Conservation (phyloP, 2,888 invertebrate genomes). For the Dryadula phaetusa region DNA sequence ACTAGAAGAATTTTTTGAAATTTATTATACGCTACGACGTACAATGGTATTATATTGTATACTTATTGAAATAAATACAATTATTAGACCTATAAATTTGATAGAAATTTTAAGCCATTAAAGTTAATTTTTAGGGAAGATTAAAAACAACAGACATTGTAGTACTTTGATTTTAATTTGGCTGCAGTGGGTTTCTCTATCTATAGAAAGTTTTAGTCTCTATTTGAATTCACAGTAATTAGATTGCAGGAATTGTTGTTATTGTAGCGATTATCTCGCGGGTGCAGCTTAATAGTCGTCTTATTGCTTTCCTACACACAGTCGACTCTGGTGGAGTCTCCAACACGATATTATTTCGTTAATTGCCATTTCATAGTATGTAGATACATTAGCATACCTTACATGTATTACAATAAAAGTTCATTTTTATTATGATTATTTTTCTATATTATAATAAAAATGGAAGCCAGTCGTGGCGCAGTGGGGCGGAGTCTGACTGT, state of each 20-base stretch:
- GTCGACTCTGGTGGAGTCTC: slow-evolving; percentile 49
- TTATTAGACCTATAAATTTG: too few species aligned
- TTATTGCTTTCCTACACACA: slow-evolving; percentile 58
- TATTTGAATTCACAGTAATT: slow-evolving; percentile 62
- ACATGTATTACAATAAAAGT: not conserved
- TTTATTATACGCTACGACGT: too few species aligned
- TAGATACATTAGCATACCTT: slow-evolving; percentile 36
- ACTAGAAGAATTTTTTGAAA: too few species aligned
- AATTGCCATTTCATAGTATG: slow-evolving; percentile 51
- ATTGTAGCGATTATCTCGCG: slow-evolving; percentile 65
- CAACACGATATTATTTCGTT: slow-evolving; percentile 52
- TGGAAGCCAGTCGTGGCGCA: too few species aligned
- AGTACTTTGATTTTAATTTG: slow-evolving; percentile 10
- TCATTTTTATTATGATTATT: slow-evolving; percentile 1
- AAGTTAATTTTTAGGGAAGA: too few species aligned
- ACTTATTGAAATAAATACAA: too few species aligned
- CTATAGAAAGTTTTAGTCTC: slow-evolving; percentile 35
- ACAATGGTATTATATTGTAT: too few species aligned
- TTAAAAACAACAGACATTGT: not conserved
- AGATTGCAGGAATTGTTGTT: slow-evolving; percentile 72
- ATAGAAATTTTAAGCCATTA: too few species aligned
- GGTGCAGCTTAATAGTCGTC: slow-evolving; percentile 61
- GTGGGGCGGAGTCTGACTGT: too few species aligned
- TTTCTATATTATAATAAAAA: not conserved
- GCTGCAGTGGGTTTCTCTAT: slow-evolving; percentile 17